A percentile compares a stretch with the other conserved stretches of the same genome.
Evolutionary conservation across 2,113 vertebrate genomes (phyloP).

Genomic region (Abramis brama): DNA sequence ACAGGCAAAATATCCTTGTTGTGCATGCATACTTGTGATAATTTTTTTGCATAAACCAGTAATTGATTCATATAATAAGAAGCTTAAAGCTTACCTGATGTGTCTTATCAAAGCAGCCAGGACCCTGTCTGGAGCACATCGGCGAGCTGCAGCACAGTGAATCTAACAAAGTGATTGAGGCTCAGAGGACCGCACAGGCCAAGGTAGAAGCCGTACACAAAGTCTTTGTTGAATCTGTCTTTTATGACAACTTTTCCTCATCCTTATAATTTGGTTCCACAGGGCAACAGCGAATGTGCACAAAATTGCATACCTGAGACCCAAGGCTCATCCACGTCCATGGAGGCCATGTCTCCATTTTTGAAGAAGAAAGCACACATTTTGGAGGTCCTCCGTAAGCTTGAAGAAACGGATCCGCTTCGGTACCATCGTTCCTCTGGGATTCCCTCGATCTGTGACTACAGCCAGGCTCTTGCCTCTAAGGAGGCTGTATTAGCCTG

Average conservation of each 20-base stretch:
- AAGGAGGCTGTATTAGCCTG: slow-evolving; percentile 72
- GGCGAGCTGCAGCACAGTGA: slow-evolving; percentile 72
- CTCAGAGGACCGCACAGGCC: slow-evolving; percentile 76
- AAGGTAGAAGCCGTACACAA: slow-evolving; percentile 66
- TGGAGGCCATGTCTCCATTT: slow-evolving; percentile 93
- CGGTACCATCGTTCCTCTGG: slow-evolving; percentile 74
- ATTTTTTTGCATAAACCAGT: slow-evolving; percentile 8
- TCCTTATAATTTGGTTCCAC: slow-evolving; percentile 46
- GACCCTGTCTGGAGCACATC: slow-evolving; percentile 74
- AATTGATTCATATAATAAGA: neutral
- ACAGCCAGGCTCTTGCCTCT: slow-evolving; percentile 76
- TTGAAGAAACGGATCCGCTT: slow-evolving; percentile 89
- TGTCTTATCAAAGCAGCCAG: slow-evolving; percentile 70
- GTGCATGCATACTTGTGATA: slow-evolving; percentile 1
- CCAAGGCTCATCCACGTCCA: slow-evolving; percentile 67
- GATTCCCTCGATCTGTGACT: slow-evolving; percentile 76
- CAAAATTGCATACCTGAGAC: slow-evolving; percentile 77
- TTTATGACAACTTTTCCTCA: neutral
- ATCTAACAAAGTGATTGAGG: slow-evolving; percentile 71
- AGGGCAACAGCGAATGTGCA: slow-evolving; percentile 75
- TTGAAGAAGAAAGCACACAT: slow-evolving; percentile 96
- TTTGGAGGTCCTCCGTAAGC: slow-evolving; percentile 89
- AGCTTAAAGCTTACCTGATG: neutral
- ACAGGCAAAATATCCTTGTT: neutral
- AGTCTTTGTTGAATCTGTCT: neutral